phyloP scores from a whole-genome alignment of 2,797 vertebrate genomes.

The Clarias laeviceps region DNA sequence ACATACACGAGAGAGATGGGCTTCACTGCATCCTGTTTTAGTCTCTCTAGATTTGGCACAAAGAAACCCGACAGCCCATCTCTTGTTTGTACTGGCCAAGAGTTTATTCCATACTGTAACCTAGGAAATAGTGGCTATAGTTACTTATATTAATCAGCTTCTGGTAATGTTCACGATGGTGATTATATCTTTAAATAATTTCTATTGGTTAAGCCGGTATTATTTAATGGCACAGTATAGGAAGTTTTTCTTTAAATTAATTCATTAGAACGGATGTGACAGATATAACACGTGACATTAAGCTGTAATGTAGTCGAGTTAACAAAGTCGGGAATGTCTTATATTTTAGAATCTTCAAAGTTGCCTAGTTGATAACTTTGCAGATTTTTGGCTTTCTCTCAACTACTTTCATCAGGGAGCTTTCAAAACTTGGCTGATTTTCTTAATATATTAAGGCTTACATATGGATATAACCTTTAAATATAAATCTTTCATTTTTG shows the following conservation, averaged over 20 bases:
- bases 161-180: not conserved
- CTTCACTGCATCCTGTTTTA: constrained; percentile 43
- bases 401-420: not conserved
- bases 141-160: not conserved
- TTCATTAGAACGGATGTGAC: not conserved
- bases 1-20: constrained; percentile 41
- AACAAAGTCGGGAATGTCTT: not conserved
- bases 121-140: not conserved
- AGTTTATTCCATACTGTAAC: not conserved
- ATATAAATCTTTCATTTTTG: not conserved
- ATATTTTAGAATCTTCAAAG: not conserved
- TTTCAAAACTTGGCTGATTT: not conserved
- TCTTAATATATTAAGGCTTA: not conserved
- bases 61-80: constrained; percentile 10
- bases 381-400: not conserved
- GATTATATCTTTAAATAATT: not conserved
- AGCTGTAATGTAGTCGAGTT: not conserved
- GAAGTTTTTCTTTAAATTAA: not conserved
- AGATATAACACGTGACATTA: not conserved
- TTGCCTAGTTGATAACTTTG: not conserved
- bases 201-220: not conserved
- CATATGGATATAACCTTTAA: not conserved
- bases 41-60: constrained; percentile 31
- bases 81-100: constrained; percentile 1
- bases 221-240: not conserved